Evolutionary conservation across 2,888 invertebrate genomes (phyloP).

Genomic region (Sympetrum striolatum): DNA sequence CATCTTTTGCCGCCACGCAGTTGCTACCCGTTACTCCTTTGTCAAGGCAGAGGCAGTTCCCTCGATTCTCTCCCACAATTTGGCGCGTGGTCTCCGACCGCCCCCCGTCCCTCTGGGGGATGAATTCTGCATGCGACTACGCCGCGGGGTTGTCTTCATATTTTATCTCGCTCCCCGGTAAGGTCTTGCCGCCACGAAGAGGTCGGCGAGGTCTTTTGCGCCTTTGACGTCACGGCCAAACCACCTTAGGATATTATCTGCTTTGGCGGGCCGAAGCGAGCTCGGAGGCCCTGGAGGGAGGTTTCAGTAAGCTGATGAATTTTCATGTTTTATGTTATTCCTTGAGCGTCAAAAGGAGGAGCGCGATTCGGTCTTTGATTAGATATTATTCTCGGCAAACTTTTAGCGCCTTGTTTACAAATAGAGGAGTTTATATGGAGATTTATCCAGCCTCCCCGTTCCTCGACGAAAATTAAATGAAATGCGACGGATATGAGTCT

Average conservation of each 20-base stretch:
- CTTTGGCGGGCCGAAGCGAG: not conserved
- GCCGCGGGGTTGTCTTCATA: slow-evolving; percentile 33
- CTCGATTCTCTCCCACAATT: not conserved
- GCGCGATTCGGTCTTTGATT: not conserved
- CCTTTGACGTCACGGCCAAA: slow-evolving; percentile 16
- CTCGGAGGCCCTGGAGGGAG: not conserved
- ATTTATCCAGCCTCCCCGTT: too few relatives aligned
- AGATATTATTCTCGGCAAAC: not conserved
- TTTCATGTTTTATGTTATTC: not conserved
- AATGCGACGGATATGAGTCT: too few relatives aligned
- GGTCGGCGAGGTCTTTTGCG: not conserved
- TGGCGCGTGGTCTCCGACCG: not conserved
- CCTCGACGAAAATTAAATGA: too few relatives aligned
- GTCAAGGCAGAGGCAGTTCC: not conserved
- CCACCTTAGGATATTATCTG: not conserved
- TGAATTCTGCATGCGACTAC: slow-evolving; percentile 38
- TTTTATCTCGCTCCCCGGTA: not conserved
- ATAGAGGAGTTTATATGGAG: too few relatives aligned
- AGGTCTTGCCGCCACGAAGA: not conserved
- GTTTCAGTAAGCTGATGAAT: not conserved
- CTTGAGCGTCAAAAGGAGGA: not conserved
- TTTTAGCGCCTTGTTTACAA: too few relatives aligned
- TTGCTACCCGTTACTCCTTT: not conserved
- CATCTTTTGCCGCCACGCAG: not conserved
- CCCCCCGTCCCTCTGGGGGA: not conserved